Evolutionary conservation across 2,113 vertebrate species (phyloP).

Genomic region (Trinectes maculatus): DNA sequence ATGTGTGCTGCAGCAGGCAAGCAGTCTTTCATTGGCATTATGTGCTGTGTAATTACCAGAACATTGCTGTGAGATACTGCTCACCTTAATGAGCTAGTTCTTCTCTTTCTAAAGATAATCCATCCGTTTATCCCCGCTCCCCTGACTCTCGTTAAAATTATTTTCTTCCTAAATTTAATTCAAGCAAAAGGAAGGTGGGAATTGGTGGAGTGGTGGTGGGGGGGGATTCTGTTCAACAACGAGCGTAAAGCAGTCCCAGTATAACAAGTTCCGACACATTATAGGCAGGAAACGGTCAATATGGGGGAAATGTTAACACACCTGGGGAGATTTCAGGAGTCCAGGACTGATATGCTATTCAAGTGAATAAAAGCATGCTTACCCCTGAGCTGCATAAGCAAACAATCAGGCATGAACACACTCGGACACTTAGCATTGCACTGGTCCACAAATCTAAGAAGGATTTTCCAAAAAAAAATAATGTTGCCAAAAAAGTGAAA

Average conservation of each 20-base stretch:
- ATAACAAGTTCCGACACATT: constrained; percentile 70
- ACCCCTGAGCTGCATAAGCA: constrained; percentile 20
- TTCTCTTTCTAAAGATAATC: constrained; percentile 78
- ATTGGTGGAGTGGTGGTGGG: constrained; percentile 41
- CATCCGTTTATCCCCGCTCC: constrained; percentile 80
- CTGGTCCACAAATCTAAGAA: constrained; percentile 18
- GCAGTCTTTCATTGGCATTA: constrained; percentile 50
- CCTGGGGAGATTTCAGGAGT: constrained; percentile 43
- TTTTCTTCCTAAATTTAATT: constrained; percentile 79
- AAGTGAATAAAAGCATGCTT: constrained; percentile 32
- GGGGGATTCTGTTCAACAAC: constrained; percentile 19
- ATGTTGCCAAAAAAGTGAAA: constrained; percentile 14
- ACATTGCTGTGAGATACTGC: constrained; percentile 73
- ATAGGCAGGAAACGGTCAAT: constrained; percentile 54
- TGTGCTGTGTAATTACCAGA: constrained; percentile 75
- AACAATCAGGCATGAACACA: constrained; percentile 15
- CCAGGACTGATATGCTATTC: constrained; percentile 40
- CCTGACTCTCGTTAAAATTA: constrained; percentile 82
- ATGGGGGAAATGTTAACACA: constrained; percentile 46
- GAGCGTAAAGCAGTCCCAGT: constrained; percentile 69
- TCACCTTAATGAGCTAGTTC: constrained; percentile 80
- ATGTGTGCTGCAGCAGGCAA: constrained; percentile 27
- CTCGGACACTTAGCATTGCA: neutral
- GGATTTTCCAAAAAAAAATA: constrained; percentile 28
- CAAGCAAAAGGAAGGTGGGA: constrained; percentile 45